These are phyloP conservation scores for Drosophila pseudoananassae DNA, from an alignment of 1,140 invertebrate species.

Conservation along the genomic window DNA sequence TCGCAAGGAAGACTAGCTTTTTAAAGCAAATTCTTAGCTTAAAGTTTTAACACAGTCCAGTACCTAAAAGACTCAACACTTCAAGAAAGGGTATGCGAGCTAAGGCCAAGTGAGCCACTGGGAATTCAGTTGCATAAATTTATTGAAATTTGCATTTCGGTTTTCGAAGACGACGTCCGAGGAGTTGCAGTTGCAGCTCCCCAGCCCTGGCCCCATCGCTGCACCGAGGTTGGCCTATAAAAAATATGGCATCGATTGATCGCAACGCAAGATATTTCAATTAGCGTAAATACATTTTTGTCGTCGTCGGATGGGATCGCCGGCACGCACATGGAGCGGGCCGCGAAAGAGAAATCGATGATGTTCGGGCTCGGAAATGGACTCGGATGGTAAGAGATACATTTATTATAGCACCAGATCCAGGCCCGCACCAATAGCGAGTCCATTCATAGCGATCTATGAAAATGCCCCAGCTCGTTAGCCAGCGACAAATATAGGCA, in stretches of 20 bases:
- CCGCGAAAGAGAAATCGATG: conserved; percentile 71
- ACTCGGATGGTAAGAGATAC: conserved; percentile 29
- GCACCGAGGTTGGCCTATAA: conserved; percentile 65
- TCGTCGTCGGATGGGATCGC: conserved; percentile 56
- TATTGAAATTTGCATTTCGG: conserved; percentile 81
- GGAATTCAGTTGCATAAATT: conserved; percentile 77
- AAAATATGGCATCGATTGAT: conserved; percentile 82
- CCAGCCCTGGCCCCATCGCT: background rate
- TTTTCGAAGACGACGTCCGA: conserved; percentile 34
- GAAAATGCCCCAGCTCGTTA: conserved; percentile 53
- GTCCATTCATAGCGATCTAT: conserved; percentile 27
- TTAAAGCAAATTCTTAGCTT: no score
- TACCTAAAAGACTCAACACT: background rate
- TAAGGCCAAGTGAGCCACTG: conserved; percentile 43
- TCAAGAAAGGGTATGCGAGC: conserved; percentile 4
- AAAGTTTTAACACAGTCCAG: background rate
- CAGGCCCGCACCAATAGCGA: conserved; percentile 38
- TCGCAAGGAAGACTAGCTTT: no score
- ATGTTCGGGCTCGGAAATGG: conserved; percentile 42
- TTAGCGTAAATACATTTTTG: conserved; percentile 83
- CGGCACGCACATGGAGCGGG: conserved; percentile 42
- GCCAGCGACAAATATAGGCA: conserved; percentile 38
- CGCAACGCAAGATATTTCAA: conserved; percentile 81
- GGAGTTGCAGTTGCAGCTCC: conserved; percentile 18
- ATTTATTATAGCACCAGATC: conserved; percentile 24